Evolutionary conservation across 1,140 invertebrate species (phyloP).

Genomic region (Portunus trituberculatus): DNA sequence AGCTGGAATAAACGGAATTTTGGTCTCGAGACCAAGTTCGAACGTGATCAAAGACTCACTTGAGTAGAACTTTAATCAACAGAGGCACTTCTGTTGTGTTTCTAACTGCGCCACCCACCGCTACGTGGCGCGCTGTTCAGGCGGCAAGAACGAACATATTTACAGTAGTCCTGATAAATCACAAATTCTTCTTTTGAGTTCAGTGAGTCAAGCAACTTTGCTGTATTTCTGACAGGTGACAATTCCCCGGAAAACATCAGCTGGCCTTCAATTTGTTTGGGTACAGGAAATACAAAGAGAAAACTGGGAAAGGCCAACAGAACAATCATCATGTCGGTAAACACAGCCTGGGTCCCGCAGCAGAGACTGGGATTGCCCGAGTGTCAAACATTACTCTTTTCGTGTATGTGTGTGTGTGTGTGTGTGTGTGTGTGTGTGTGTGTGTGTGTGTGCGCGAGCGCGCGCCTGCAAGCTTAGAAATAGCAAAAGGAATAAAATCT

Average conservation of each 20-base stretch:
- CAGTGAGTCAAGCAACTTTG: background rate
- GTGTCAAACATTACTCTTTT: background rate
- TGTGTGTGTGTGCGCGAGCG: background rate
- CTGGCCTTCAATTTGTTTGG: background rate
- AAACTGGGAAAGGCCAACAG: background rate
- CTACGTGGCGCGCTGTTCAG: too few relatives aligned
- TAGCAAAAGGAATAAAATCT: too few relatives aligned
- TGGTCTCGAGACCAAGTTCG: background rate
- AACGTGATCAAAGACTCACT: background rate
- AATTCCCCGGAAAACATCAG: background rate
- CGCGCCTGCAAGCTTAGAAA: too few relatives aligned
- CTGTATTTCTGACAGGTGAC: background rate
- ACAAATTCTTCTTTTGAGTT: background rate
- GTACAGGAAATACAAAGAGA: background rate
- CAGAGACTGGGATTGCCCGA: background rate
- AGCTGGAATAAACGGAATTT: background rate
- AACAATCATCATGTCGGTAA: conserved; percentile 12
- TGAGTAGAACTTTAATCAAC: too few relatives aligned
- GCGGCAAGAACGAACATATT: too few relatives aligned
- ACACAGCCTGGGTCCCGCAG: background rate
- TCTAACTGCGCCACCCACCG: too few relatives aligned
- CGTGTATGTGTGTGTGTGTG: conserved; percentile 13
- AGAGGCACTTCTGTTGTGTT: too few relatives aligned
- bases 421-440: conserved; percentile 46
- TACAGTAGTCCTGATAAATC: background rate